These are phyloP conservation scores for Aramus guarauna DNA, from an alignment of 2,113 vertebrate genomes.

Conservation along the genomic window DNA sequence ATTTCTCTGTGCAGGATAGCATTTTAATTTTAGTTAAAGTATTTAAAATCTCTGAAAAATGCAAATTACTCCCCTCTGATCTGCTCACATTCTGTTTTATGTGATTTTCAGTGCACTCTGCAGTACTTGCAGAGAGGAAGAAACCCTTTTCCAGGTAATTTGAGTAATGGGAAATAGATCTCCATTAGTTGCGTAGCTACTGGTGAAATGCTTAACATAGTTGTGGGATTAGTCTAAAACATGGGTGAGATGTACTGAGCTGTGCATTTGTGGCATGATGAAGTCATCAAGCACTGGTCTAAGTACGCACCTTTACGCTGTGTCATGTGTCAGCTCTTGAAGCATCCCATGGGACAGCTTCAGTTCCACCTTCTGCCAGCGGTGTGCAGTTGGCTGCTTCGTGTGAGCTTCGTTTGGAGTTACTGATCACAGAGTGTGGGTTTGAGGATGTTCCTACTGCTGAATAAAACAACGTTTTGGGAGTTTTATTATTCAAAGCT, in stretches of 20 bases:
- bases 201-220: neutral
- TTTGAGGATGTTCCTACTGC: neutral
- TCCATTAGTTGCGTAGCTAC: neutral
- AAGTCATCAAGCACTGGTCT: neutral
- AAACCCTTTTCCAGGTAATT: neutral
- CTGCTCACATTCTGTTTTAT: neutral
- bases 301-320: neutral
- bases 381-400: neutral
- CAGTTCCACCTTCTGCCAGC: neutral
- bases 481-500: neutral
- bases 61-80: neutral
- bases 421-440: neutral
- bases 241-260: neutral
- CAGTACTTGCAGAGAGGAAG: neutral
- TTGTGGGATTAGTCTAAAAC: neutral
- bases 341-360: neutral
- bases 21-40: neutral
- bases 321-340: neutral
- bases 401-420: neutral
- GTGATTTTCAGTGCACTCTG: neutral
- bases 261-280: neutral
- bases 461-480: neutral
- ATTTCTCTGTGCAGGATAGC: neutral
- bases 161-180: neutral
- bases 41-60: neutral